Evolutionary conservation across 1,140 invertebrate species (phyloP).

Genomic region (Atta texana): DNA sequence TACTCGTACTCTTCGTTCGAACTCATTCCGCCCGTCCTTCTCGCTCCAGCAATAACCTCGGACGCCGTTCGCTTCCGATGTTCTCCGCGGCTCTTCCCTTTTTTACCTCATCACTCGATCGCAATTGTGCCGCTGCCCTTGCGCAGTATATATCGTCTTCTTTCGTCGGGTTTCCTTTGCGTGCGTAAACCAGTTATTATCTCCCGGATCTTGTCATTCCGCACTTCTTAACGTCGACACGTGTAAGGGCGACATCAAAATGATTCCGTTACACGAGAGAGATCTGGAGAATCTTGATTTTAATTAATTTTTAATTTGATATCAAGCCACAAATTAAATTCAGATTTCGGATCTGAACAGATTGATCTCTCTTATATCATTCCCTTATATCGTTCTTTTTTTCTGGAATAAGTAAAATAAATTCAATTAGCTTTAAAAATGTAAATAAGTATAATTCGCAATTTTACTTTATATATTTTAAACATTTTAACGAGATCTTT

Average conservation of each 20-base stretch:
- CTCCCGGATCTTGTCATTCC: not conserved
- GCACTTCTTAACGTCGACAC: not conserved
- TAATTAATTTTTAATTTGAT: not conserved
- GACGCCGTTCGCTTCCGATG: constrained; percentile 60
- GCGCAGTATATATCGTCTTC: constrained; percentile 15
- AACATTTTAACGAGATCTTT: not conserved
- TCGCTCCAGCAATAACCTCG: constrained; percentile 64
- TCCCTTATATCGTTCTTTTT: not conserved
- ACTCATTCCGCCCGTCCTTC: constrained; percentile 67
- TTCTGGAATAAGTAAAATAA: not conserved
- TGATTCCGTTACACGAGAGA: not conserved
- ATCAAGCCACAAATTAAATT: not conserved
- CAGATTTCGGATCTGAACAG: not conserved
- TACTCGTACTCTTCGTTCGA: constrained; percentile 70
- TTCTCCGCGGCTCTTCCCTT: constrained; percentile 22
- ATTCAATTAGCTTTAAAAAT: not conserved
- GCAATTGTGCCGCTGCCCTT: constrained; percentile 22
- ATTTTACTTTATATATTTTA: not conserved
- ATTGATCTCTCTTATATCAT: not conserved
- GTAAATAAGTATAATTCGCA: not conserved
- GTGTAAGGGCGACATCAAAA: not conserved
- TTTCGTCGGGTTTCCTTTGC: constrained; percentile 10
- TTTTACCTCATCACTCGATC: constrained; percentile 53
- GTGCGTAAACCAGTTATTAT: constrained; percentile 61
- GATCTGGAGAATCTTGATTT: not conserved